phyloP scores from a whole-genome alignment of 2,113 vertebrate species.

The Hirundichthys speculiger region DNA sequence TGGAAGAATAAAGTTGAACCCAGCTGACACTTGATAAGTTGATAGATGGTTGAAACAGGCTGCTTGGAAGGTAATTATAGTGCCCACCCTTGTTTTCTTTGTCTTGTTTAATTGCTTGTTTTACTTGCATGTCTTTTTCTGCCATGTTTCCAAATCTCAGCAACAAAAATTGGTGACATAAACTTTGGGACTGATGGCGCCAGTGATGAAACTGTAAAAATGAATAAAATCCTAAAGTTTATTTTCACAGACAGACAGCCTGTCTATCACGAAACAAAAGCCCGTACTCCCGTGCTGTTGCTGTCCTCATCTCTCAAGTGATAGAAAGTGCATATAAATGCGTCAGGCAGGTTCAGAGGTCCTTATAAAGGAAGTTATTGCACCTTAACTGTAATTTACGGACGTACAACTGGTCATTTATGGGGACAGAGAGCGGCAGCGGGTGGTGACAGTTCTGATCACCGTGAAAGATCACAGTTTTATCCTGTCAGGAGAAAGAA shows the following conservation, averaged over 20 bases:
- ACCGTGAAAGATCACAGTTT: constrained; percentile 52
- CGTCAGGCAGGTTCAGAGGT: constrained; percentile 32
- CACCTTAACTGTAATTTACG: constrained; percentile 49
- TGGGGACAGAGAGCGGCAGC: constrained; percentile 33
- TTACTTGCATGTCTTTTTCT: neutral
- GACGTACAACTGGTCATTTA: constrained; percentile 43
- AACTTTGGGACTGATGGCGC: too few relatives aligned
- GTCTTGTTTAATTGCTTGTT: constrained; percentile 1
- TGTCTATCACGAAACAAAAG: neutral
- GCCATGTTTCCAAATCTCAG: neutral
- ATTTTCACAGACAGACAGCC: too few relatives aligned
- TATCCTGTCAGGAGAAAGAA: constrained; percentile 43
- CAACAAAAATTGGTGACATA: neutral
- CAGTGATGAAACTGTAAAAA: too few relatives aligned
- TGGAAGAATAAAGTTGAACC: neutral
- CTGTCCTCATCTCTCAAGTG: constrained; percentile 12
- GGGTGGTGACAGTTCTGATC: constrained; percentile 57
- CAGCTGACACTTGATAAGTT: constrained; percentile 7
- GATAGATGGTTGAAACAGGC: constrained; percentile 16
- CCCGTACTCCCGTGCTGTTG: neutral
- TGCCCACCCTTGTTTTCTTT: constrained; percentile 10
- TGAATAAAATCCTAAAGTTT: too few relatives aligned
- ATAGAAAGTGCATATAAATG: constrained; percentile 39
- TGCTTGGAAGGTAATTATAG: constrained; percentile 16
- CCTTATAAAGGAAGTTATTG: constrained; percentile 47